Evolutionary conservation across 2,888 invertebrate species (phyloP), one percentile per base, ranked within the genome.

Genomic region (Eilema griseolum): DNA sequence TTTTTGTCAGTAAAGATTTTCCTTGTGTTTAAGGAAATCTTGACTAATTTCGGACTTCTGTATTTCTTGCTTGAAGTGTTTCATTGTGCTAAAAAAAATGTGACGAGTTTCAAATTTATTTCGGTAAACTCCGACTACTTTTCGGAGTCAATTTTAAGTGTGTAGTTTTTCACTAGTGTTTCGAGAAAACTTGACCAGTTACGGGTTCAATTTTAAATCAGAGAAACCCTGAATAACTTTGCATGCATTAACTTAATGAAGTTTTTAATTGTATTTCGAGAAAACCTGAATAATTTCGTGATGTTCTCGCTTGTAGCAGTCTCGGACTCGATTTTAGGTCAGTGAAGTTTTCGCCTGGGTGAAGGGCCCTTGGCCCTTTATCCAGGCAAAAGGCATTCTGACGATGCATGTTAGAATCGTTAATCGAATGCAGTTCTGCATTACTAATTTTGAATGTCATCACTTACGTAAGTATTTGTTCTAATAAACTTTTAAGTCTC

Each of bases 391-490:
- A 20, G 16, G 16, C 16, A 16, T 41, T 16, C 1, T 41, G 20
- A 46, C n/a, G n/a, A 10, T n/a, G n/a, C n/a, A n/a, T n/a, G n/a
- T n/a, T n/a, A n/a, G n/a, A n/a, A n/a, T n/a, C n/a, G n/a, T n/a
- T n/a, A n/a, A 52, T 52, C 52, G n/a, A 52, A 52, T 52, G 52
- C 52, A 52, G 52, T 52, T 52, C n/a, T n/a, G 52, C 8, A 52
- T 52, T 2, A 52, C n/a, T 52, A 52, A 52, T 52, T 52, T 52
- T n/a, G 52, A 52, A 52, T 20, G 20, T 20, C 20, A 20, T 46
- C n/a, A 52, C n/a, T 52, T 52, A 52, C 20, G 52, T 52, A 52
- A 52, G 52, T 52, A 52, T 52, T 52, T 52, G n/a, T n/a, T 52
- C 0, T n/a, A 8, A 0, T 7, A 46, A 20, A 4, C 16, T 41